These are phyloP conservation scores for Bufotes viridis DNA, from an alignment of 2,797 vertebrate genomes.

Conservation along the genomic window DNA sequence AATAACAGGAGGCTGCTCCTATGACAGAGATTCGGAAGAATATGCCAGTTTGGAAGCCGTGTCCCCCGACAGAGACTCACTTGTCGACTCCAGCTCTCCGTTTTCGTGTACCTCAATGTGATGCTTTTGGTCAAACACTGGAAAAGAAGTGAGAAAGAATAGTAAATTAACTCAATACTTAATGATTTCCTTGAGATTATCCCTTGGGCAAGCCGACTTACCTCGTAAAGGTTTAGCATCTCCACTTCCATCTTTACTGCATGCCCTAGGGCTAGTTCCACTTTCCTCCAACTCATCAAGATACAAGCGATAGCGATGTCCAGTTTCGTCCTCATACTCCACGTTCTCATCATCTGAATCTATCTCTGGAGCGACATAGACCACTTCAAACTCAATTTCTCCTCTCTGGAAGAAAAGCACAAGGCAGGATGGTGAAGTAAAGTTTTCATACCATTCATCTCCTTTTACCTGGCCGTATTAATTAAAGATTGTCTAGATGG, in stretches of 20 bases:
- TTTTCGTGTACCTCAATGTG: constrained; percentile 84
- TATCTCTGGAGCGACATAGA: constrained; percentile 97
- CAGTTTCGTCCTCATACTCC: constrained; percentile 96
- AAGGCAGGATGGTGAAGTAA: background rate
- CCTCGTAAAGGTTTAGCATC: constrained; percentile 84
- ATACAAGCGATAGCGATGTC: constrained; percentile 96
- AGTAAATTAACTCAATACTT: background rate
- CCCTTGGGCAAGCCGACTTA: constrained; percentile 56
- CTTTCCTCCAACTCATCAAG: constrained; percentile 92
- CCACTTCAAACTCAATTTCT: constrained; percentile 98
- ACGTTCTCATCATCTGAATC: constrained; percentile 98
- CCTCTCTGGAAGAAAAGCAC: constrained; percentile 80
- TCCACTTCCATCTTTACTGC: constrained; percentile 74
- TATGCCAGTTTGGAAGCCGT: constrained; percentile 78
- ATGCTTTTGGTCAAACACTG: constrained; percentile 89
- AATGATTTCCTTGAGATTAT: background rate
- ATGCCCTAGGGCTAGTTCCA: constrained; percentile 70
- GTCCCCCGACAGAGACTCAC: constrained; percentile 82
- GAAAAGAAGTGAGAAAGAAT: constrained; percentile 48
- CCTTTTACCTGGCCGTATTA: no score
- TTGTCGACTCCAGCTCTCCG: constrained; percentile 81
- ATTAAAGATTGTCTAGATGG: no score
- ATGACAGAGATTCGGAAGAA: constrained; percentile 81
- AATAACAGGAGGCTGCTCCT: constrained; percentile 68
- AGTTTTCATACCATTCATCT: no score